These are phyloP conservation scores for Sebastes iracundus DNA, from an alignment of 2,797 vertebrate genomes.

Conservation along the genomic window DNA sequence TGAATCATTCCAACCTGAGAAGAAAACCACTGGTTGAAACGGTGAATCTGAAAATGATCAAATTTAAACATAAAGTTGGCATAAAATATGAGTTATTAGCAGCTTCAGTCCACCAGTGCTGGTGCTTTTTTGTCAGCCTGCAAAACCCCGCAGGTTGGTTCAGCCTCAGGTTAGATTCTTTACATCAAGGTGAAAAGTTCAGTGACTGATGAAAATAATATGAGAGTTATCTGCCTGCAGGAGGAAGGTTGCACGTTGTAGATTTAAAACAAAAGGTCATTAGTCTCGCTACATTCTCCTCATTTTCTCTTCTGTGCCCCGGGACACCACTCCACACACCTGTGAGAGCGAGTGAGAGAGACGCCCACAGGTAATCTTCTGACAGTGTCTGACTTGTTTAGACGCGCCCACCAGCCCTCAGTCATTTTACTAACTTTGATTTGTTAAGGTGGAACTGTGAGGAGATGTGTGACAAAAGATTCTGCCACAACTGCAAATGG, in stretches of 20 bases:
- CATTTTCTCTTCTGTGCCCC: background rate
- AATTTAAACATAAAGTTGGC: background rate
- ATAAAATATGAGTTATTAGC: background rate
- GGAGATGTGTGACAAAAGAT: no score
- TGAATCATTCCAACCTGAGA: background rate
- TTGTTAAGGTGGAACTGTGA: constrained; percentile 37
- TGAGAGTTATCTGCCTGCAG: background rate
- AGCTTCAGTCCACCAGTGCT: background rate
- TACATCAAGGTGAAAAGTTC: background rate
- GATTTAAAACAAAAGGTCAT: background rate
- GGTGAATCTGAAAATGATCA: background rate
- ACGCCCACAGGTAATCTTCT: background rate
- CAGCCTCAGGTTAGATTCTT: background rate
- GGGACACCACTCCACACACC: background rate
- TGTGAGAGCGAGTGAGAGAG: background rate
- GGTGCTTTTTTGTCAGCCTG: background rate
- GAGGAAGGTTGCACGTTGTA: background rate
- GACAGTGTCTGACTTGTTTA: background rate
- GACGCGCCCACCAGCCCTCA: background rate
- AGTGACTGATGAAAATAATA: background rate
- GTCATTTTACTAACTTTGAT: background rate
- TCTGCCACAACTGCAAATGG: background rate
- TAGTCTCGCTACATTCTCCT: background rate
- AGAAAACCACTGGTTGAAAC: background rate
- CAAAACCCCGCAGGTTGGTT: background rate